A percentile compares a stretch with the other conserved stretches of the same genome.
Conservation (phyloP, 2,888 invertebrate species). For the Drosophila prostipennis region DNA sequence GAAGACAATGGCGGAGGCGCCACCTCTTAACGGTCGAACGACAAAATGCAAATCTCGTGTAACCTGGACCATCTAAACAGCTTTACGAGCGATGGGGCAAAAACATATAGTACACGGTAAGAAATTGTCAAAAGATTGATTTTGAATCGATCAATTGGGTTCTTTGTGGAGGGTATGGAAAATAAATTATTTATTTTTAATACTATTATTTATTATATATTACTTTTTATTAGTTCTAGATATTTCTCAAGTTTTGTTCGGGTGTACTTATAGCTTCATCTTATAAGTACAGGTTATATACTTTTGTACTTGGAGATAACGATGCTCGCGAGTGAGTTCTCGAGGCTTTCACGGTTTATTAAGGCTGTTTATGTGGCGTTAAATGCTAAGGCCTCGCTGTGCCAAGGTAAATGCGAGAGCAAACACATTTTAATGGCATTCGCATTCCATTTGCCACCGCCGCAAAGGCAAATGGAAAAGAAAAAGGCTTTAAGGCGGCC, state of each 20-base stretch:
- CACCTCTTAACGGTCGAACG: slow-evolving; percentile 23
- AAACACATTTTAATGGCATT: slow-evolving; percentile 78
- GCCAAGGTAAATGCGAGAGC: slow-evolving; percentile 74
- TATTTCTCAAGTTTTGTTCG: background rate
- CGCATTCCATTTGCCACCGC: slow-evolving; percentile 62
- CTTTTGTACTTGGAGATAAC: slow-evolving; percentile 17
- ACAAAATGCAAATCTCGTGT: slow-evolving; percentile 70
- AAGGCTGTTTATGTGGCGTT: slow-evolving; percentile 75
- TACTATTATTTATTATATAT: too few relatives aligned
- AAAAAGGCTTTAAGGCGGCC: slow-evolving; percentile 53
- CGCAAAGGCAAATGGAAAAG: slow-evolving; percentile 43
- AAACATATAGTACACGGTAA: slow-evolving; percentile 9
- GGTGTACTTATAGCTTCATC: slow-evolving; percentile 1
- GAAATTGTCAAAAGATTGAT: background rate
- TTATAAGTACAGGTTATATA: slow-evolving; percentile 16
- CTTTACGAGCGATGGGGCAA: slow-evolving; percentile 33
- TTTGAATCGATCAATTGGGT: too few relatives aligned
- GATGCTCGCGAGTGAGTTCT: slow-evolving; percentile 38
- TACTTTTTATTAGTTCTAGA: too few relatives aligned
- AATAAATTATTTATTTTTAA: too few relatives aligned
- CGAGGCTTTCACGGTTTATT: slow-evolving; percentile 61
- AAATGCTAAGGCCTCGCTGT: slow-evolving; percentile 60
- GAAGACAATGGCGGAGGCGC: slow-evolving; percentile 39
- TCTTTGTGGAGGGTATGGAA: too few relatives aligned
- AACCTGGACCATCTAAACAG: slow-evolving; percentile 23